phyloP scores from a whole-genome alignment of 2,888 invertebrate genomes.

The Portevinia maculata region DNA sequence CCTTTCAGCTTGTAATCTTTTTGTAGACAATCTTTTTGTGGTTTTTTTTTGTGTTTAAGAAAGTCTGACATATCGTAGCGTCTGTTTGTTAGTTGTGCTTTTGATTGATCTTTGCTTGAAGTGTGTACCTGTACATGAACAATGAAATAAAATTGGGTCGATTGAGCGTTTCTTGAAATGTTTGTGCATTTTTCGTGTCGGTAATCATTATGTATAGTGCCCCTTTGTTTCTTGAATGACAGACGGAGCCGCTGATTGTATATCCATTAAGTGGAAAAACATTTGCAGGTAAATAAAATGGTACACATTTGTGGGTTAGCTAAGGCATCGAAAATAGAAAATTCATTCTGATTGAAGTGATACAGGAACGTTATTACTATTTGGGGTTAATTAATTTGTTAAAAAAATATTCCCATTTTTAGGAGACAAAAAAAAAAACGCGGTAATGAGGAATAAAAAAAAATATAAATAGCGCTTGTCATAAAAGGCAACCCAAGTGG shows the following conservation, averaged over 20 bases:
- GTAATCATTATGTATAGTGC: constrained; percentile 9
- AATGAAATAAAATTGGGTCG: constrained; percentile 52
- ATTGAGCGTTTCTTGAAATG: constrained; percentile 21
- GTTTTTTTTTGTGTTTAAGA: too few species aligned
- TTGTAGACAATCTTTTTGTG: too few species aligned
- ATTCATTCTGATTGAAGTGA: too few species aligned
- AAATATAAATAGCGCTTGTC: too few species aligned
- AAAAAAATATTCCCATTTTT: too few species aligned
- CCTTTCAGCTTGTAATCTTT: constrained; percentile 18
- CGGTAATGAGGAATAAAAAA: too few species aligned
- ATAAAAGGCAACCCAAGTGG: too few species aligned
- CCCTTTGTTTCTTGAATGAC: constrained; percentile 17
- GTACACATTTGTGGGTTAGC: too few species aligned
- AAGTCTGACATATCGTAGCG: background rate
- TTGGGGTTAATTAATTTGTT: too few species aligned
- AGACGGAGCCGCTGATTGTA: constrained; percentile 30
- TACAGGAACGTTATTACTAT: too few species aligned
- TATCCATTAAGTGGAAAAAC: constrained; percentile 33
- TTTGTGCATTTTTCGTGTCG: constrained; percentile 27
- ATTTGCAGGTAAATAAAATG: constrained; percentile 1
- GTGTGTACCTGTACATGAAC: constrained; percentile 21
- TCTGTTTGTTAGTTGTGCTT: constrained; percentile 31
- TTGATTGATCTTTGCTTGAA: constrained; percentile 45
- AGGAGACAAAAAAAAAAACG: too few species aligned
- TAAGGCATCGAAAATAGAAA: too few species aligned